Conservation (phyloP, 2,113 vertebrate genomes). For the Aramus guarauna region DNA sequence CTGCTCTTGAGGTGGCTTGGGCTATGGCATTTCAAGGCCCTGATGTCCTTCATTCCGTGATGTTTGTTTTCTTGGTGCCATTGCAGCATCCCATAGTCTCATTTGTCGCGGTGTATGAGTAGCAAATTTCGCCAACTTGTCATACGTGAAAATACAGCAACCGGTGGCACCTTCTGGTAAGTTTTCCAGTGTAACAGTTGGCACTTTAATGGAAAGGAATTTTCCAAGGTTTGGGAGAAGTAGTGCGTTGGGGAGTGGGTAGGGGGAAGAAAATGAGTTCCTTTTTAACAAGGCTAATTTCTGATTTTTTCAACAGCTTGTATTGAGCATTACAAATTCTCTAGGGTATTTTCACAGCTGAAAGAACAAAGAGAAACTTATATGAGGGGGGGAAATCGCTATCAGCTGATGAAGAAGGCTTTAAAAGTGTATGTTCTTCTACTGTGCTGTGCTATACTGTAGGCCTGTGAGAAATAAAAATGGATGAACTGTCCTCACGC, state of each 20-base stretch:
- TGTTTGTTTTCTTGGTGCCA: not conserved
- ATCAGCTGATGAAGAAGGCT: not conserved
- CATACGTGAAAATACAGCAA: not conserved
- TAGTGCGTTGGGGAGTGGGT: not conserved
- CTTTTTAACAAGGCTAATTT: not conserved
- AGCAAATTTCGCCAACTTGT: not conserved
- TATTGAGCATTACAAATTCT: not conserved
- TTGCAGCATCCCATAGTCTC: not conserved
- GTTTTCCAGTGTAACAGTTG: not conserved
- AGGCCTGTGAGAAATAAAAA: not conserved
- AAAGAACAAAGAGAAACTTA: not conserved
- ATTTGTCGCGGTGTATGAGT: not conserved
- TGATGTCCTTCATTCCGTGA: not conserved
- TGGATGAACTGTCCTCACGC: not conserved
- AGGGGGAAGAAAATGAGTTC: not conserved
- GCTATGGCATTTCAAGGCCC: not conserved
- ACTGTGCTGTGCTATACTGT: not conserved
- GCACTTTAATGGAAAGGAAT: not conserved
- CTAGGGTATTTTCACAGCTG: not conserved
- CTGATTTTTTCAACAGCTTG: not conserved
- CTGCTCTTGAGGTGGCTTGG: not conserved
- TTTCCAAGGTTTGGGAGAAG: not conserved
- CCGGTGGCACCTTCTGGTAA: not conserved
- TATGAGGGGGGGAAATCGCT: accelerated
- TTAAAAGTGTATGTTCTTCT: not conserved